A percentile compares a stretch with the other conserved stretches of the same genome.
phyloP scores from a whole-genome alignment of 2,113 vertebrate species.

The Anthoscopus minutus region DNA sequence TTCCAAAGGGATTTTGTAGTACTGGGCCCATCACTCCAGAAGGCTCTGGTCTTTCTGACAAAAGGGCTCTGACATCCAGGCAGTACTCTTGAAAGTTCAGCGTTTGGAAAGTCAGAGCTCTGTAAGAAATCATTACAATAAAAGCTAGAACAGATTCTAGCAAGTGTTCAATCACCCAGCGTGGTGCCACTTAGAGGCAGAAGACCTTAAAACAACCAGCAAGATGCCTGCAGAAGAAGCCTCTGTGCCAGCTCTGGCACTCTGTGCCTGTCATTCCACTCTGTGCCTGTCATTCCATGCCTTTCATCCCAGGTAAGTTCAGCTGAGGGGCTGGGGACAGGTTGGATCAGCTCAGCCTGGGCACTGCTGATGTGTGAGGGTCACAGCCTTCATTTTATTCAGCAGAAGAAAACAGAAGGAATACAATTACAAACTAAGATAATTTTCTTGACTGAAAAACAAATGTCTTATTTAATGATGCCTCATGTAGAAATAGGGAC shows the following conservation, averaged over 20 bases:
- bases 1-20: constrained; percentile 39
- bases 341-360: not conserved
- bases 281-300: not conserved
- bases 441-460: not conserved
- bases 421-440: not conserved
- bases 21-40: constrained; percentile 5
- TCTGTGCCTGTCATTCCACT: constrained; percentile 11
- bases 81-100: not conserved
- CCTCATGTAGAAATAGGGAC: not conserved
- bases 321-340: not conserved
- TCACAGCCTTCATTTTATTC: not conserved
- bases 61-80: constrained; percentile 14
- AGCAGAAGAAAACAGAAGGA: not conserved
- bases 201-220: not conserved
- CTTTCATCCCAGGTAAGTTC: not conserved
- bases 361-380: not conserved
- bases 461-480: not conserved
- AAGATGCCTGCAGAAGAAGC: constrained; percentile 13
- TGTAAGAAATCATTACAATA: constrained; percentile 20
- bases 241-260: not conserved
- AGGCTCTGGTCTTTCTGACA: constrained; percentile 18
- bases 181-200: constrained; percentile 6
- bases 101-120: not conserved
- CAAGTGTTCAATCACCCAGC: constrained; percentile 25
- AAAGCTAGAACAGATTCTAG: constrained; percentile 35